Conservation (phyloP, 2,888 invertebrate genomes). For the Amorpha juglandis region DNA sequence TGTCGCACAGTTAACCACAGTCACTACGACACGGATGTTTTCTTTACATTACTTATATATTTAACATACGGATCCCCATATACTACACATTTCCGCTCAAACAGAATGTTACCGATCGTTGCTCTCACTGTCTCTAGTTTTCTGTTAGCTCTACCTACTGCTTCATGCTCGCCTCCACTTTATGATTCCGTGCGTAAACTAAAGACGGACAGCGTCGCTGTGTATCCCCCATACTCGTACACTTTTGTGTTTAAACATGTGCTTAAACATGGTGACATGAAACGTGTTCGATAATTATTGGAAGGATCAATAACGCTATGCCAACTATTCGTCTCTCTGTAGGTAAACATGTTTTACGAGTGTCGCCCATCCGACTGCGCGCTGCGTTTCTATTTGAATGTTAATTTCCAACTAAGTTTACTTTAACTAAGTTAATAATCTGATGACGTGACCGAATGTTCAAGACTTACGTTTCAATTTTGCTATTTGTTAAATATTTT, state of each 20-base stretch:
- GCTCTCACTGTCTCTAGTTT: constrained; percentile 65
- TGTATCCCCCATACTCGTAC: constrained; percentile 72
- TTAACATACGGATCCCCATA: constrained; percentile 48
- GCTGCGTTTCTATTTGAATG: constrained; percentile 80
- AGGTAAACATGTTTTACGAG: constrained; percentile 78
- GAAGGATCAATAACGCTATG: constrained; percentile 82
- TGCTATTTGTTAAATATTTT: constrained; percentile 12
- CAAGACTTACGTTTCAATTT: constrained; percentile 5
- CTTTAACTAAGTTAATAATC: constrained; percentile 60
- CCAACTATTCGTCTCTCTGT: constrained; percentile 78
- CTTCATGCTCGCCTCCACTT: constrained; percentile 62
- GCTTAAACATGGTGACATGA: constrained; percentile 80
- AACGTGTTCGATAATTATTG: constrained; percentile 84
- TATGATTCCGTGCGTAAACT: constrained; percentile 78
- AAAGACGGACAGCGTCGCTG: constrained; percentile 67
- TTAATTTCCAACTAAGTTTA: constrained; percentile 72
- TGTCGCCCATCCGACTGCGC: constrained; percentile 58
- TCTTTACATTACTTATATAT: constrained; percentile 2
- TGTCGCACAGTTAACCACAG: too few relatives aligned
- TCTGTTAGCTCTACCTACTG: constrained; percentile 81
- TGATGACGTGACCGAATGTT: constrained; percentile 42
- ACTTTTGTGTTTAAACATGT: constrained; percentile 77
- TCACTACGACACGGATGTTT: too few relatives aligned
- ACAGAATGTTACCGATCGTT: constrained; percentile 46
- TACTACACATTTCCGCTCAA: constrained; percentile 38